Evolutionary conservation across 53 echinoderm and acorn worm genomes (phyloP), one percentile per base, ranked within the genome.

Genomic region (Echinarachnius parma): DNA sequence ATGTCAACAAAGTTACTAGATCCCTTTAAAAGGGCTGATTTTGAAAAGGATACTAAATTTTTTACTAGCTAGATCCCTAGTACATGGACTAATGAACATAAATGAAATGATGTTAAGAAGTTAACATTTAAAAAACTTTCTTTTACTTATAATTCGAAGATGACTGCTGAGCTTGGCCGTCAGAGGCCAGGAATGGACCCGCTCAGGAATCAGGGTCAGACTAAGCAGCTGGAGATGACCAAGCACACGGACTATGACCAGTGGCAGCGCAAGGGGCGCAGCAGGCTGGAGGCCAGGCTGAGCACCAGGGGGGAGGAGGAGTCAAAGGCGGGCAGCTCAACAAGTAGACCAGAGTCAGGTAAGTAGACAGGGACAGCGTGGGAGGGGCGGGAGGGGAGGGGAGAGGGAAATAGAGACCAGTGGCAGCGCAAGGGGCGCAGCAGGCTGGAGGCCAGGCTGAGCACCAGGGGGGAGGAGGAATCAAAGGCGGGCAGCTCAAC

Each of bases 371-470:
- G 10, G 5, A 19, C 52, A 50, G n/a, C n/a, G n/a, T n/a, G n/a
- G n/a, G n/a, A n/a, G n/a, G n/a, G n/a, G n/a, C n/a, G n/a, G n/a
- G n/a, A n/a, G n/a, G n/a, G n/a, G n/a, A n/a, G n/a, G n/a, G n/a
- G n/a, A n/a, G n/a, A n/a, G n/a, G n/a, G n/a, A n/a, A n/a, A n/a
- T n/a, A n/a, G n/a, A n/a, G 81, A 81, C 44, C 81, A 81, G 52
- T 81, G 81, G 81, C 61, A 68, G 31, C 59, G 81, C 34, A 81
- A 68, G 28, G 81, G 74, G 48, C 32, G 42, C 44, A 65, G 69
- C 25, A n/a, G n/a, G n/a, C n/a, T n/a, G n/a, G n/a, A n/a, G n/a
- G n/a, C n/a, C n/a, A 30, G 61, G 29, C 31, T 32, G 4, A 28
- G 53, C 15, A 61, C 72, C 3, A 69, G 64, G 61, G 69, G 53